phyloP scores from a whole-genome alignment of 2,797 vertebrate species.

The Telmatherina bonti region DNA sequence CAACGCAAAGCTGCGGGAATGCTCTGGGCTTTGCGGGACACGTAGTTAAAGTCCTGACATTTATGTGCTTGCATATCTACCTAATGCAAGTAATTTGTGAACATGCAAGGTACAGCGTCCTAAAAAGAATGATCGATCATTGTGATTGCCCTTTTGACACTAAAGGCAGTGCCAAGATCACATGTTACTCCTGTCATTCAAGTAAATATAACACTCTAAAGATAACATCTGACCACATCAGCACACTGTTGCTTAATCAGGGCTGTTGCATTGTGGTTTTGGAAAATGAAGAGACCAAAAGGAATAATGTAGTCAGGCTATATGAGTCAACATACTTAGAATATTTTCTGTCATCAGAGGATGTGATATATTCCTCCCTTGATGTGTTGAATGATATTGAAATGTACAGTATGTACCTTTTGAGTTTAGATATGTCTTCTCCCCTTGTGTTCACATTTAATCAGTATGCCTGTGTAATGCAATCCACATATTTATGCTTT shows the following conservation, averaged over 20 bases:
- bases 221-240: neutral
- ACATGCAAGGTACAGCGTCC: neutral
- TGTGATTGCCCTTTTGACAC: conserved; percentile 6
- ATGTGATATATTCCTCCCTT: neutral
- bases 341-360: neutral
- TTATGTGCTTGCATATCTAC: neutral
- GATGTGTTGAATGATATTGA: neutral
- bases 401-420: neutral
- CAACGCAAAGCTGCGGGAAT: conserved; percentile 6
- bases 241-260: neutral
- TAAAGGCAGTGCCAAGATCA: conserved; percentile 25
- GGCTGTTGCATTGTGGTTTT: neutral
- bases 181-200: neutral
- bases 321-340: too few species aligned
- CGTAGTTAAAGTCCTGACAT: neutral
- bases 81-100: neutral
- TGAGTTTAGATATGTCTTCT: neutral
- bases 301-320: too few species aligned
- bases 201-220: neutral
- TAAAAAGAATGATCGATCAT: neutral
- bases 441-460: neutral
- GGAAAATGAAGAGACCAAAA: too few species aligned
- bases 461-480: neutral
- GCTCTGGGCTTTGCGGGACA: conserved; percentile 33
- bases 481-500: neutral